Percentiles rank a stretch among this genome's conserved stretches.
phyloP scores from a whole-genome alignment of 2,113 vertebrate species.

The Hucho hucho region DNA sequence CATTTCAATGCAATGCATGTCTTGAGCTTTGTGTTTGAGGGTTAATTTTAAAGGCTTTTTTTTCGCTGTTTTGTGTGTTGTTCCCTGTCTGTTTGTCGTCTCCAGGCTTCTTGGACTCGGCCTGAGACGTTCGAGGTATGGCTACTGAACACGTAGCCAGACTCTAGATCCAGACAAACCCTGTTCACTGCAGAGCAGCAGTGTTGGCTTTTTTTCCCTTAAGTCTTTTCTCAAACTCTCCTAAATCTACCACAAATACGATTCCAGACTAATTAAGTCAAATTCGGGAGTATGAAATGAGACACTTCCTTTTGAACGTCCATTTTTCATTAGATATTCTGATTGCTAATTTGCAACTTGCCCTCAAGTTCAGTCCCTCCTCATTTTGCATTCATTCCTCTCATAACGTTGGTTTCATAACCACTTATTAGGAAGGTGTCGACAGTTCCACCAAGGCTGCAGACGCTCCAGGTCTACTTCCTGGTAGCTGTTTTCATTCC shows the following conservation, averaged over 20 bases:
- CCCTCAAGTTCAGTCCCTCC: not conserved
- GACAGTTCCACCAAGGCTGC: not conserved
- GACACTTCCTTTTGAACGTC: not conserved
- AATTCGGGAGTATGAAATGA: not conserved
- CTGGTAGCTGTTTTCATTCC: conserved; percentile 22
- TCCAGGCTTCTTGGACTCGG: conserved; percentile 98
- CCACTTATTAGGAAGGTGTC: not conserved
- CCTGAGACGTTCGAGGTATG: conserved; percentile 97
- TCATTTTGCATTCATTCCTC: no score
- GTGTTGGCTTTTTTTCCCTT: conserved; percentile 36
- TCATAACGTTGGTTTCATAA: not conserved
- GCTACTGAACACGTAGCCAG: conserved; percentile 81
- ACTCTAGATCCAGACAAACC: conserved; percentile 51
- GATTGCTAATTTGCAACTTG: not conserved
- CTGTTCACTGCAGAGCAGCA: conserved; percentile 46
- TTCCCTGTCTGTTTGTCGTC: conserved; percentile 86
- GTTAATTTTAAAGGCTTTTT: conserved; percentile 23
- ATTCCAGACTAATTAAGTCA: not conserved
- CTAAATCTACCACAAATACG: not conserved
- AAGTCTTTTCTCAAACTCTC: not conserved
- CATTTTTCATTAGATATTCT: not conserved
- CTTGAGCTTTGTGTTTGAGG: conserved; percentile 18
- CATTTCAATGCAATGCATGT: conserved; percentile 9
- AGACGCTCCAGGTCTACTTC: not conserved
- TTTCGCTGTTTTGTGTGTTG: conserved; percentile 67